These are phyloP conservation scores for Drosophila miranda DNA, from an alignment of 1,140 invertebrate species.

Conservation along the genomic window DNA sequence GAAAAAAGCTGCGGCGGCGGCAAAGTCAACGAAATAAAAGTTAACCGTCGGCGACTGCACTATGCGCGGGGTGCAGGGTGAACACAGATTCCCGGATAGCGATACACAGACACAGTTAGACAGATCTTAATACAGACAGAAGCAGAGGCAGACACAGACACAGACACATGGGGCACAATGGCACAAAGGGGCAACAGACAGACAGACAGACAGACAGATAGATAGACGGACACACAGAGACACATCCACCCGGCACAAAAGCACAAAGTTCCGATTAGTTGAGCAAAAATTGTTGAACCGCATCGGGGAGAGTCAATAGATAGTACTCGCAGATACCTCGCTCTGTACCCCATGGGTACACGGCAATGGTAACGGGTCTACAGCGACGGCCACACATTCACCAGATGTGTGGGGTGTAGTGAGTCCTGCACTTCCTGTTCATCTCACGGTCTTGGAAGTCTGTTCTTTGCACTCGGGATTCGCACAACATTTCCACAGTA, in stretches of 20 bases:
- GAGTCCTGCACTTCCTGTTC: not conserved
- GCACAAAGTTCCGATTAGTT: slow-evolving; percentile 37
- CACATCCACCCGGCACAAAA: slow-evolving; percentile 9
- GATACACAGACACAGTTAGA: slow-evolving; percentile 8
- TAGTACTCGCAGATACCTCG: slow-evolving; percentile 7
- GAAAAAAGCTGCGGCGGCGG: slow-evolving; percentile 27
- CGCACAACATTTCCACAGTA: no score
- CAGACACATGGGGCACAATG: slow-evolving; percentile 1
- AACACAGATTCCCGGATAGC: slow-evolving; percentile 18
- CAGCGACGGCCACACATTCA: not conserved
- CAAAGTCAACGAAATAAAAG: slow-evolving; percentile 25
- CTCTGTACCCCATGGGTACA: not conserved
- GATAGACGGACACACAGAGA: not conserved
- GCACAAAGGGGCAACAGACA: not conserved
- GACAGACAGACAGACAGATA: not conserved
- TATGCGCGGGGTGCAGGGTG: slow-evolving; percentile 1
- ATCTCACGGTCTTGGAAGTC: no score
- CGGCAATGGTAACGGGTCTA: not conserved
- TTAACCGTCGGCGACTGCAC: slow-evolving; percentile 42
- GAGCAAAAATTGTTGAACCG: slow-evolving; percentile 48
- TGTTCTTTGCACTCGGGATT: no score
- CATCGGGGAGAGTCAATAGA: slow-evolving; percentile 53
- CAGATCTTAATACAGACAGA: no score
- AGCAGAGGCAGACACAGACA: slow-evolving; percentile 9
- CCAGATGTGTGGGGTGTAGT: not conserved